A percentile compares a stretch with the other conserved stretches of the same genome.
Conservation (phyloP, 1,140 invertebrate species). For the Sesamia nonagrioides region DNA sequence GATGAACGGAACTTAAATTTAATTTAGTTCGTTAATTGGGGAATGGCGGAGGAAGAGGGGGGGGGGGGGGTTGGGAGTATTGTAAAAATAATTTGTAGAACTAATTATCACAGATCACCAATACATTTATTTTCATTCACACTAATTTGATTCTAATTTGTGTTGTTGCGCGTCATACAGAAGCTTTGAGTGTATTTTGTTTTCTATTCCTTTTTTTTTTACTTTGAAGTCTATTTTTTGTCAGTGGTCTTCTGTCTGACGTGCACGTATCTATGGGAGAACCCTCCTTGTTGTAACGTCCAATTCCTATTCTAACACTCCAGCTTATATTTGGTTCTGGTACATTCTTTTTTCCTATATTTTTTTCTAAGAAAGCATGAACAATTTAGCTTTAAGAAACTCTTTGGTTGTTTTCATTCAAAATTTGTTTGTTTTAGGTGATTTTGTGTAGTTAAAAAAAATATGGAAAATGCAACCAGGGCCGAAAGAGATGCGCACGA, state of each 20-base stretch:
- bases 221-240: no score
- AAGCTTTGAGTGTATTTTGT: no score
- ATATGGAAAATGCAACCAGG: slow-evolving; percentile 83
- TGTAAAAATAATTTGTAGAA: no score
- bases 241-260: not conserved
- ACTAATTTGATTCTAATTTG: no score
- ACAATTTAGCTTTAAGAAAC: slow-evolving; percentile 47
- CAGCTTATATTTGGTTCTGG: slow-evolving; percentile 82
- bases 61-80: no score
- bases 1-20: no score
- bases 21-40: no score
- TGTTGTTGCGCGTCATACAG: no score
- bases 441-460: slow-evolving; percentile 67
- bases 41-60: no score
- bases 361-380: slow-evolving; percentile 50
- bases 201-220: no score
- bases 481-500: slow-evolving; percentile 84
- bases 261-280: not conserved
- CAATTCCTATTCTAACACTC: slow-evolving; percentile 30
- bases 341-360: slow-evolving; percentile 78
- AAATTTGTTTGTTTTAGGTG: slow-evolving; percentile 79
- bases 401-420: slow-evolving; percentile 63
- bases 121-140: no score
- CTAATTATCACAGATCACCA: no score
- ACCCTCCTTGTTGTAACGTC: slow-evolving; percentile 3